phyloP scores from a whole-genome alignment of 2,888 invertebrate genomes.

The Patella ulyssiponensis region DNA sequence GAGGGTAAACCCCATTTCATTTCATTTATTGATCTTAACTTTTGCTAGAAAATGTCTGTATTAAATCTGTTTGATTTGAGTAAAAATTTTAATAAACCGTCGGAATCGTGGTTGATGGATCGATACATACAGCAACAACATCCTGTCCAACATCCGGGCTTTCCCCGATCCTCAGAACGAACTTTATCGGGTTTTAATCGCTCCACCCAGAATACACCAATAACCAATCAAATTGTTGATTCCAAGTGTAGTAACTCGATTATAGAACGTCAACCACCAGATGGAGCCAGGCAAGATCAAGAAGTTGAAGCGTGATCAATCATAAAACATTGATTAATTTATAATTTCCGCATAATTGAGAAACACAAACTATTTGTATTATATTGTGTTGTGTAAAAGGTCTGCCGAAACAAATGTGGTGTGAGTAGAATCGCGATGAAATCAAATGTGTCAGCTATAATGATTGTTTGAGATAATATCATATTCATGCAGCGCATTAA shows the following conservation, averaged over 20 bases:
- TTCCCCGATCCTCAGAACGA: not conserved
- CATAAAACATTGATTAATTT: too few species aligned
- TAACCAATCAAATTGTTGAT: not conserved
- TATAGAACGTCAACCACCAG: not conserved
- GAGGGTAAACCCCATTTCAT: not conserved
- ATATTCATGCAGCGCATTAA: too few species aligned
- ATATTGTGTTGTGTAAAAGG: too few species aligned
- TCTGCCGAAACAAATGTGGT: too few species aligned
- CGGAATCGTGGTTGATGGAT: conserved; percentile 66
- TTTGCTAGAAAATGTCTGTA: conserved; percentile 63
- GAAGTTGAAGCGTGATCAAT: not conserved
- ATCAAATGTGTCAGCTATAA: too few species aligned
- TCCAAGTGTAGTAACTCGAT: not conserved
- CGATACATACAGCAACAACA: conserved; percentile 63
- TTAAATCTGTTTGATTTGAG: conserved; percentile 70
- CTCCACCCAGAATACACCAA: not conserved
- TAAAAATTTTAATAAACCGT: conserved; percentile 61
- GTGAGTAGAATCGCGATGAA: too few species aligned
- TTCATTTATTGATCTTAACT: conserved; percentile 30
- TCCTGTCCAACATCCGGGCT: conserved; percentile 28
- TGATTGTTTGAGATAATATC: too few species aligned
- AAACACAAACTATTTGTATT: too few species aligned
- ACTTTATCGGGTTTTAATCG: not conserved
- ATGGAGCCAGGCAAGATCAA: not conserved
- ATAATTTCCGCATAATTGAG: too few species aligned